A percentile compares a stretch with the other conserved stretches of the same genome.
Evolutionary conservation across 2,888 invertebrate genomes (phyloP).

Genomic region (Rugalucina vietnamica): DNA sequence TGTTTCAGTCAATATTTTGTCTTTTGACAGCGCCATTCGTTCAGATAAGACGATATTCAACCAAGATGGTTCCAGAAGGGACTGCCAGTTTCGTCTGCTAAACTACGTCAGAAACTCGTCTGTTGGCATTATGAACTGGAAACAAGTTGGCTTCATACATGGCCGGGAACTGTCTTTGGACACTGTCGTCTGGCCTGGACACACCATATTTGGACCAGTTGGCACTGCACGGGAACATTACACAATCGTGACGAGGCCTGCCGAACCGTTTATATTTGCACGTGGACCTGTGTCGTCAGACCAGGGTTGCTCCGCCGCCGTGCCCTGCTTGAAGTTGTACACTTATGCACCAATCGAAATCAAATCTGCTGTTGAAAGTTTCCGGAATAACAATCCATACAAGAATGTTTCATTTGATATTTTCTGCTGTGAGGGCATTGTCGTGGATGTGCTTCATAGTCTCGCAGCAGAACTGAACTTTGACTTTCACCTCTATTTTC

Average conservation of each 20-base stretch:
- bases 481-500: conserved; percentile 92
- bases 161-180: conserved; percentile 86
- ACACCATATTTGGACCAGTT: conserved; percentile 89
- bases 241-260: conserved; percentile 94
- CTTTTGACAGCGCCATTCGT: conserved; percentile 35
- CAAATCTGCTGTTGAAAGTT: conserved; percentile 45
- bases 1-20: too few species aligned
- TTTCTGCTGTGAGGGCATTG: conserved; percentile 92
- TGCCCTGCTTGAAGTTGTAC: conserved; percentile 86
- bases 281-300: conserved; percentile 87
- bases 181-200: conserved; percentile 95
- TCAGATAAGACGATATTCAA: conserved; percentile 43
- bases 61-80: conserved; percentile 26
- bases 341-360: conserved; percentile 41
- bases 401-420: conserved; percentile 66
- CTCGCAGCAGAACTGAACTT: conserved; percentile 93
- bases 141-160: conserved; percentile 71
- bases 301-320: conserved; percentile 71
- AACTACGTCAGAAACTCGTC: conserved; percentile 57
- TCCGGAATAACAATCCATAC: conserved; percentile 75
- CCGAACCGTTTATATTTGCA: conserved; percentile 96
- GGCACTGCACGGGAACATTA: conserved; percentile 87
- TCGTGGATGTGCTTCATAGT: conserved; percentile 93
- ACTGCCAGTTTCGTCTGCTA: conserved; percentile 65
- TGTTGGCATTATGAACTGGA: conserved; percentile 59